Percentiles rank a stretch among this genome's conserved stretches.
These are phyloP conservation scores for Baronia brevicornis DNA, from an alignment of 2,888 invertebrate species.

Conservation along the genomic window DNA sequence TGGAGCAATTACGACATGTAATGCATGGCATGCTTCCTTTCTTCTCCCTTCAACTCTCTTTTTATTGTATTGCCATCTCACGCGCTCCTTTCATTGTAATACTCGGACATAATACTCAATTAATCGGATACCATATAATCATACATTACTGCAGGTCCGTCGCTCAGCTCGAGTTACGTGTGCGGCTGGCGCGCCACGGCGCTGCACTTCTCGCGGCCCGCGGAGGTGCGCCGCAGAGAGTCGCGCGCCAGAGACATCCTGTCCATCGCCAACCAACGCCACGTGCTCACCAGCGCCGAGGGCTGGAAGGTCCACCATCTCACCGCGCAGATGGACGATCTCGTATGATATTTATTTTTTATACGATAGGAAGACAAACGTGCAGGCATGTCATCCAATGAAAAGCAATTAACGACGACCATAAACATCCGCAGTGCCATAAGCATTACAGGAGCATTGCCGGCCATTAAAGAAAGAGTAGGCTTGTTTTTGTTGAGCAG, in stretches of 20 bases:
- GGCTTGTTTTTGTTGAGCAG: too few relatives aligned
- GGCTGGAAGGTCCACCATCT: constrained; percentile 97
- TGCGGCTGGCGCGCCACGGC: constrained; percentile 71
- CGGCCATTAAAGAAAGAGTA: too few relatives aligned
- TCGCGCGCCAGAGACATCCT: constrained; percentile 83
- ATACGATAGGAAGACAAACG: too few relatives aligned
- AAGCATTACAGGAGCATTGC: too few relatives aligned
- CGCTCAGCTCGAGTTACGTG: constrained; percentile 56
- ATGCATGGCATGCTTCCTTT: too few relatives aligned
- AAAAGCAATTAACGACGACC: background rate
- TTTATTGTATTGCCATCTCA: too few relatives aligned
- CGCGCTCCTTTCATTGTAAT: too few relatives aligned
- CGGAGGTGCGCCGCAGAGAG: constrained; percentile 93
- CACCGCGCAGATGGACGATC: constrained; percentile 93
- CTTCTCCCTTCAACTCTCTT: too few relatives aligned
- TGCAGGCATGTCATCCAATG: too few relatives aligned
- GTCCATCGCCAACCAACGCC: constrained; percentile 91
- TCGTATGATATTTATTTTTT: constrained; percentile 72
- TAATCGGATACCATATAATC: too few relatives aligned
- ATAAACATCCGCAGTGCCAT: background rate
- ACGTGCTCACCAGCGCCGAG: constrained; percentile 90
- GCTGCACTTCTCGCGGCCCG: constrained; percentile 62
- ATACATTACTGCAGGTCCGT: constrained; percentile 62
- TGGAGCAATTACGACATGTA: too few relatives aligned
- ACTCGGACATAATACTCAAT: too few relatives aligned